phyloP scores from a whole-genome alignment of 2,113 vertebrate species.

The Carlito syrichta region DNA sequence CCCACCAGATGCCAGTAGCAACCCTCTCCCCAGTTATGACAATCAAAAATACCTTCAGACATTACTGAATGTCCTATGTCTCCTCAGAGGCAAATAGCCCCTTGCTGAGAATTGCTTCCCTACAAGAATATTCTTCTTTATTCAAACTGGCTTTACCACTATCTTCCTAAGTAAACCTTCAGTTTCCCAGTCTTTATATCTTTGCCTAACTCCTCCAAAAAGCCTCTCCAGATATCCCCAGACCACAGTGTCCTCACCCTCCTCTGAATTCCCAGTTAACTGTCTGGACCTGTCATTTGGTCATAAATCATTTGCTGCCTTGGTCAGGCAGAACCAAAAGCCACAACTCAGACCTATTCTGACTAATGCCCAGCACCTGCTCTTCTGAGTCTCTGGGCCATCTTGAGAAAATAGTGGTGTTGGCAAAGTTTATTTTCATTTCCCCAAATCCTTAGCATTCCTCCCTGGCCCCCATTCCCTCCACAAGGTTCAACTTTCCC shows the following conservation, averaged over 20 bases:
- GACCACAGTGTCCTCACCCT: neutral
- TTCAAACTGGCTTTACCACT: neutral
- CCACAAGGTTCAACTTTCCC: neutral
- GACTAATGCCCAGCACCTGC: neutral
- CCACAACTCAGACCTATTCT: neutral
- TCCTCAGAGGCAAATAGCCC: neutral
- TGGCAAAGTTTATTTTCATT: conserved; percentile 25
- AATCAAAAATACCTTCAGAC: neutral
- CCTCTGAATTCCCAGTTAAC: neutral
- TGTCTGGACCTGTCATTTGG: neutral
- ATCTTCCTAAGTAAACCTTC: neutral
- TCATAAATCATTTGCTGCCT: neutral
- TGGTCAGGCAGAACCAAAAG: neutral
- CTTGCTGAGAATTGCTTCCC: neutral
- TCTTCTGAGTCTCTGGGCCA: neutral
- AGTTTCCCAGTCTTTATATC: neutral
- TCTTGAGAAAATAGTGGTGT: neutral
- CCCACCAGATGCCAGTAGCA: neutral
- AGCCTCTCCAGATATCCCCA: neutral
- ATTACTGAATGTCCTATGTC: neutral
- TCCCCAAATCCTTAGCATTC: neutral
- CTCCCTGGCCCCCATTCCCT: neutral
- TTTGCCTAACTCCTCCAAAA: neutral
- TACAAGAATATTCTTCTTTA: neutral
- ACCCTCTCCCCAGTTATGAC: neutral